phyloP scores from a whole-genome alignment of 2,888 invertebrate genomes.

The Pandemis heparana region DNA sequence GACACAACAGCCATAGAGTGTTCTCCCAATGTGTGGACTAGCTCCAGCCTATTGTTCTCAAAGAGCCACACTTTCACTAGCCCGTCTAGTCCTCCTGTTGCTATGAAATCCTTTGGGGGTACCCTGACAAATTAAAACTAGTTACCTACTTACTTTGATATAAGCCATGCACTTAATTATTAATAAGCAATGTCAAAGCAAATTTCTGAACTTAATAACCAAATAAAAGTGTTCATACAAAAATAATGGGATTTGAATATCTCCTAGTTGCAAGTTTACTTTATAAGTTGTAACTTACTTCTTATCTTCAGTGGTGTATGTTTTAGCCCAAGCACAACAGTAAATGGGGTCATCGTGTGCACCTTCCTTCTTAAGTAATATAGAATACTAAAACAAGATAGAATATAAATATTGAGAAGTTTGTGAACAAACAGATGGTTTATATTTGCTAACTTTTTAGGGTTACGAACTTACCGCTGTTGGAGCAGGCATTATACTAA shows the following conservation, averaged over 20 bases:
- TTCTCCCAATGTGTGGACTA: slow-evolving; percentile 92
- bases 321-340: slow-evolving; percentile 95
- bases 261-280: no score
- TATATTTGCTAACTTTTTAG: background rate
- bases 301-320: slow-evolving; percentile 67
- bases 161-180: background rate
- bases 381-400: slow-evolving; percentile 84
- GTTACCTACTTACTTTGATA: no score
- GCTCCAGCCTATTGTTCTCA: slow-evolving; percentile 88
- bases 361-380: slow-evolving; percentile 90
- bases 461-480: slow-evolving; percentile 47
- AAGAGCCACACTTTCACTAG: slow-evolving; percentile 95
- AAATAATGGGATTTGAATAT: no score
- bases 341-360: slow-evolving; percentile 97
- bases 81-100: slow-evolving; percentile 96
- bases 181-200: background rate
- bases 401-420: background rate
- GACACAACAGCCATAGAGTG: slow-evolving; percentile 97
- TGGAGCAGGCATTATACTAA: slow-evolving; percentile 50
- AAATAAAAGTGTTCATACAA: no score
- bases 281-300: slow-evolving; percentile 70
- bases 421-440: slow-evolving; percentile 20
- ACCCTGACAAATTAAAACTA: slow-evolving; percentile 68
- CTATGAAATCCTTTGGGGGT: slow-evolving; percentile 88
- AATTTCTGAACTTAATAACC: no score